Evolutionary conservation across 2,113 vertebrate species (phyloP), one percentile per base, ranked within the genome.

Genomic region (Sylvietta virens): DNA sequence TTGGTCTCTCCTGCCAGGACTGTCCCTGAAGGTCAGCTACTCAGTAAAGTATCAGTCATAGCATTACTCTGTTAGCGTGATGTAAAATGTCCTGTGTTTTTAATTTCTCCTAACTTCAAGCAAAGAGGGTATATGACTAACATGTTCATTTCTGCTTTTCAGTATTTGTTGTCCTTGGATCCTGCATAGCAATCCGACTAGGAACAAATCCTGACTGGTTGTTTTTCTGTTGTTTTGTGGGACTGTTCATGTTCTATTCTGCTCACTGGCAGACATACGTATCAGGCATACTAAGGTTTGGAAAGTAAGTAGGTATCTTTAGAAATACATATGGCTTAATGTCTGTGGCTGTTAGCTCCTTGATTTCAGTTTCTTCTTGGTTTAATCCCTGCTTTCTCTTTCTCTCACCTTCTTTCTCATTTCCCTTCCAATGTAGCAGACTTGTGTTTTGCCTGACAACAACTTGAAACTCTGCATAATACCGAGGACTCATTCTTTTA

Each of bases 201-300:
- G 99, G 99, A 96, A 96, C 93, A 27, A 97, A 98, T 91, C 97
- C 98, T 22, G 97, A 99, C 97, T 99, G 98, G 98, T 98, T 99
- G 94, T 99, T 99, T 97, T 99, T 99, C 98, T 99, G 98, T 92
- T 99, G 98, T 86, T 99, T 99, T 91, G 96, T 99, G 78, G 99
- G 99, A 89, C 98, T 99, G 98, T 99, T 99, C 96, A 98, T 99
- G 98, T 99, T 99, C 97, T 99, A 99, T 97, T 99, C 99, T 90
- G 99, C 99, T 79, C 99, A 99, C 96, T 99, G 99, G 99, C 99
- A 99, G 97, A 99, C 99, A 57, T 99, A 99, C 2, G 99, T 99
- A 56, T 99, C 99, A 1, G 99, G 99, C 82, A 98, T 98, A 6
- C 98, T 99, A 50, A 98, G 98, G 83, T 99, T 99, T 93, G 99